These are phyloP conservation scores for Adrianichthys oophorus DNA, from an alignment of 2,797 vertebrate species.

Conservation along the genomic window DNA sequence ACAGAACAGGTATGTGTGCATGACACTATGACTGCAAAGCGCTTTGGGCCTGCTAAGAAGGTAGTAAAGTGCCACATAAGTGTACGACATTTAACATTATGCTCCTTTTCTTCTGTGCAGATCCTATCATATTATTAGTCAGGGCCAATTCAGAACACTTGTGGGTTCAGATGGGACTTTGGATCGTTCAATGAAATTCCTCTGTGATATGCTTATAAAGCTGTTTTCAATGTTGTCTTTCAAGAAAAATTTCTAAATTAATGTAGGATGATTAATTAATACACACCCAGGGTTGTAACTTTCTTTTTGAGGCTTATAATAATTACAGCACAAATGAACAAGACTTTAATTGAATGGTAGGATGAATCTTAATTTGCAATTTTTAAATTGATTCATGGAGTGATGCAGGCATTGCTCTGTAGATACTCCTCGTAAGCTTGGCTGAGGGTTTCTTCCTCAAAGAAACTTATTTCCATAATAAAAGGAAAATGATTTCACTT, in stretches of 20 bases:
- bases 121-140: not conserved
- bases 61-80: no score
- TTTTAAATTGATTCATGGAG: conserved; percentile 60
- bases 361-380: conserved; percentile 61
- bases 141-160: not conserved
- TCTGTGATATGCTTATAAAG: not conserved
- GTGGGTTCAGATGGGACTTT: not conserved
- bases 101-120: not conserved
- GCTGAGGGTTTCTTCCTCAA: conserved; percentile 57
- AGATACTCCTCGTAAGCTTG: conserved; percentile 66
- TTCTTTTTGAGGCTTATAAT: conserved; percentile 34
- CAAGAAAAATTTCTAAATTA: conserved; percentile 13
- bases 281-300: conserved; percentile 20
- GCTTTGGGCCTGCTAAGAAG: no score
- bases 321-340: conserved; percentile 28
- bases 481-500: conserved; percentile 60
- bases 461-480: conserved; percentile 75
- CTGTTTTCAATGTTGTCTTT: conserved; percentile 25
- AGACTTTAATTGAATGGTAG: conserved; percentile 47
- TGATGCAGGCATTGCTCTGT: conserved; percentile 51
- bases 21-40: no score
- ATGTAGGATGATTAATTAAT: conserved; percentile 15
- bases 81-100: not conserved
- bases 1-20: no score
- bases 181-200: not conserved